These are phyloP conservation scores for Platysternon megacephalum DNA, from an alignment of 2,113 vertebrate genomes.

Conservation along the genomic window DNA sequence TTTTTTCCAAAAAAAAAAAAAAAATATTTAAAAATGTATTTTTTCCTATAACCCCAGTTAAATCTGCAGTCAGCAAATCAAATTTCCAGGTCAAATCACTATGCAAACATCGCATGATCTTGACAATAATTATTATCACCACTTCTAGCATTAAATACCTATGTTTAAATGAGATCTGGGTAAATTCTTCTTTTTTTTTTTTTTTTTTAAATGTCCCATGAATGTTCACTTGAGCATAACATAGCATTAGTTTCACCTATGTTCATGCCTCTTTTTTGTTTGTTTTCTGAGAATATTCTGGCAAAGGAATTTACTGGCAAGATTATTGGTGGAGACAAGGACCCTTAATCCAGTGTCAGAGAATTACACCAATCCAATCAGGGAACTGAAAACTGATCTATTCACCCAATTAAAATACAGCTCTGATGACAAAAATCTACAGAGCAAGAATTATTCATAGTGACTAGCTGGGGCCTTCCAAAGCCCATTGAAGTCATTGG, in stretches of 20 bases:
- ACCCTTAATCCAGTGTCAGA: neutral
- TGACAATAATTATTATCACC: neutral
- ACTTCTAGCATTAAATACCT: neutral
- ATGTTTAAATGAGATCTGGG: neutral
- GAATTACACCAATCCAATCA: neutral
- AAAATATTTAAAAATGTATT: neutral
- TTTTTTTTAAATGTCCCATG: neutral
- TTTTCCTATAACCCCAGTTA: neutral
- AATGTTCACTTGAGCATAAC: conserved; percentile 6
- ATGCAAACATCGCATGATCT: neutral
- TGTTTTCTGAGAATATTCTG: neutral
- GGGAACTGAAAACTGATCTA: neutral
- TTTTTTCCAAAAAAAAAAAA: neutral
- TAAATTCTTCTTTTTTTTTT: neutral
- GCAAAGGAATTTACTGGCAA: neutral
- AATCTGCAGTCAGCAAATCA: conserved; percentile 23
- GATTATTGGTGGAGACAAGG: neutral
- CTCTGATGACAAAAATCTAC: neutral
- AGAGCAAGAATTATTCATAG: neutral
- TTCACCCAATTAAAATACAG: neutral
- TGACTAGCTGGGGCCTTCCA: neutral
- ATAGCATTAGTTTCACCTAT: neutral
- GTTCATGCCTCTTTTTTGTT: neutral
- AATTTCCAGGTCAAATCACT: neutral
- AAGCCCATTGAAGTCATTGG: neutral